Evolutionary conservation across 2,113 vertebrate genomes (phyloP).

Genomic region (Percina caprodes): DNA sequence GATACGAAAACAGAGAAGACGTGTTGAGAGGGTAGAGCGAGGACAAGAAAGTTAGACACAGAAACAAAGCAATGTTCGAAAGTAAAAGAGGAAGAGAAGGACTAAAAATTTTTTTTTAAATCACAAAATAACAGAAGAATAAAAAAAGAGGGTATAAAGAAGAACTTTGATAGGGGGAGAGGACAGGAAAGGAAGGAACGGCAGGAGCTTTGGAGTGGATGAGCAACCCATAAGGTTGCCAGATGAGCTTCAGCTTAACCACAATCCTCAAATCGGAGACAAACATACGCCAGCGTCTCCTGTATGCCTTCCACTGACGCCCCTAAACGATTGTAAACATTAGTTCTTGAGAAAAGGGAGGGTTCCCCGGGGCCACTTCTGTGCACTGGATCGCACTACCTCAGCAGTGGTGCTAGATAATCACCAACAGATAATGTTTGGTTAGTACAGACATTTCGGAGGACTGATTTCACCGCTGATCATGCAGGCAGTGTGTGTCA

Average conservation of each 20-base stretch:
- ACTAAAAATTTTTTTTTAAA: constrained; percentile 16
- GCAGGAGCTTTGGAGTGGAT: constrained; percentile 63
- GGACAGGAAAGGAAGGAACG: constrained; percentile 42
- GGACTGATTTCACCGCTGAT: constrained; percentile 64
- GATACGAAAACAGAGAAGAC: constrained; percentile 45
- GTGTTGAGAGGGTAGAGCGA: background rate
- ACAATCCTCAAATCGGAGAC: constrained; percentile 79
- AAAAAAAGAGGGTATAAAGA: constrained; percentile 14
- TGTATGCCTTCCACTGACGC: constrained; percentile 75
- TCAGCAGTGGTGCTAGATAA: constrained; percentile 69
- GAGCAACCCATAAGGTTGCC: constrained; percentile 78
- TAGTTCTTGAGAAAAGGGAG: constrained; percentile 72
- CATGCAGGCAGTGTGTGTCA: constrained; percentile 14
- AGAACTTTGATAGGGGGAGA: constrained; percentile 33
- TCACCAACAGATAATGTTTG: constrained; percentile 76
- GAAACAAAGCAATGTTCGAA: constrained; percentile 6
- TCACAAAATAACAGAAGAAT: constrained; percentile 22
- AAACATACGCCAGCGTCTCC: constrained; percentile 79
- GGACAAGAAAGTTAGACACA: background rate
- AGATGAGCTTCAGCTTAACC: constrained; percentile 84
- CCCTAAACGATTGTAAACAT: constrained; percentile 84
- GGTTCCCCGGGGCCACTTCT: constrained; percentile 65
- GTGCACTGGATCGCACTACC: constrained; percentile 67
- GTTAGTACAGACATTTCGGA: constrained; percentile 68
- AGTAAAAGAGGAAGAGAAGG: constrained; percentile 26